Percentiles rank a stretch among this genome's conserved stretches.
phyloP scores from a whole-genome alignment of 2,888 invertebrate species.

The Druceiella hillmani region DNA sequence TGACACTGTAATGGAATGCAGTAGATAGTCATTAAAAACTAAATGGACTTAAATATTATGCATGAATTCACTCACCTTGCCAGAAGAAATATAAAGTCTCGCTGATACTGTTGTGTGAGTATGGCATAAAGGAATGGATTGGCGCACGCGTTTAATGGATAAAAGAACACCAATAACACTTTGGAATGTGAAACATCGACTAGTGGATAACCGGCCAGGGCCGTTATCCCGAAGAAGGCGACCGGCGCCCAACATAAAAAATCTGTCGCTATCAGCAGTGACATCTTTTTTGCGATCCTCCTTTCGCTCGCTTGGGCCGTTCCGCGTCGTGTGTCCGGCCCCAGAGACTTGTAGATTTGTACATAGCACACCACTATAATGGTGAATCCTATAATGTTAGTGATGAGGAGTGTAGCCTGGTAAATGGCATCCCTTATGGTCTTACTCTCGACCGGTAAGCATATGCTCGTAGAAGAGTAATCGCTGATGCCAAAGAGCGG shows the following conservation, averaged over 20 bases:
- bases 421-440: slow-evolving; percentile 66
- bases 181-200: slow-evolving; percentile 78
- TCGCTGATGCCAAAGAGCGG: slow-evolving; percentile 81
- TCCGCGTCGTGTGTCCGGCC: slow-evolving; percentile 59
- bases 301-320: slow-evolving; percentile 60
- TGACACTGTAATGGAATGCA: too few species aligned
- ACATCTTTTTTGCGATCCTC: slow-evolving; percentile 86
- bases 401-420: slow-evolving; percentile 65
- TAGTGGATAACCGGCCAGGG: slow-evolving; percentile 75
- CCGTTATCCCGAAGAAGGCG: slow-evolving; percentile 83
- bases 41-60: too few species aligned
- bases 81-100: slow-evolving; percentile 64
- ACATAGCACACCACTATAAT: slow-evolving; percentile 81
- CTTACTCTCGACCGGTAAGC: slow-evolving; percentile 80
- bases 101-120: slow-evolving; percentile 79
- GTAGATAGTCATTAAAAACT: too few species aligned
- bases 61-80: slow-evolving; percentile 63
- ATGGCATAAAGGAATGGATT: slow-evolving; percentile 92
- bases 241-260: slow-evolving; percentile 84
- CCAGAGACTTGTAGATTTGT: slow-evolving; percentile 78
- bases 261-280: slow-evolving; percentile 81
- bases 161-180: slow-evolving; percentile 82
- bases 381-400: slow-evolving; percentile 76
- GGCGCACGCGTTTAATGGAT: slow-evolving; percentile 87
- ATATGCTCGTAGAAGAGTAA: slow-evolving; percentile 82